Evolutionary conservation across 2,888 invertebrate species (phyloP).

Genomic region (Apoda limacodes): DNA sequence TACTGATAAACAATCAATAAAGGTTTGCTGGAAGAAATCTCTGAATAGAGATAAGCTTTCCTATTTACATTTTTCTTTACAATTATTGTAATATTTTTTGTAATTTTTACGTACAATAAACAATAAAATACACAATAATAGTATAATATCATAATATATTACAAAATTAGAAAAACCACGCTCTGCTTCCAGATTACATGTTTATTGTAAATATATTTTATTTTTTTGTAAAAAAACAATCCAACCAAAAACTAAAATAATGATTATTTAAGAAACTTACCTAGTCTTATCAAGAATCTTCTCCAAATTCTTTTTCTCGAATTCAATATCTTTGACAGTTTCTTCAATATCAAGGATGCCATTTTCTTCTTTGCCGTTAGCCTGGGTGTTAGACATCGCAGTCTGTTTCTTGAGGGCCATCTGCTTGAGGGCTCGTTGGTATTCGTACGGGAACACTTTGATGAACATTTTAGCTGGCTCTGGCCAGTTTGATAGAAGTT

Average conservation of each 20-base stretch:
- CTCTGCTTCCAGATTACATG: no score
- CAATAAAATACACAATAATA: no score
- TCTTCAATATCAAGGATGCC: conserved; percentile 88
- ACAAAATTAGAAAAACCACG: no score
- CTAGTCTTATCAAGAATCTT: conserved; percentile 84
- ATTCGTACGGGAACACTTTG: conserved; percentile 98
- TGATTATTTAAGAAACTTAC: no score
- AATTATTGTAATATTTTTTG: no score
- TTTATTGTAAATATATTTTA: no score
- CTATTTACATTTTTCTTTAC: no score
- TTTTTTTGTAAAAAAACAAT: neutral
- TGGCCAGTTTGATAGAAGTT: conserved; percentile 85
- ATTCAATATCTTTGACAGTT: conserved; percentile 79
- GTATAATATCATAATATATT: no score
- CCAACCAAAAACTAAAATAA: neutral
- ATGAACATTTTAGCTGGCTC: conserved; percentile 82
- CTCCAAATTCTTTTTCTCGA: conserved; percentile 85
- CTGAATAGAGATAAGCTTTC: no score
- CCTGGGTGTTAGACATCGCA: conserved; percentile 25
- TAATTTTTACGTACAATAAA: no score
- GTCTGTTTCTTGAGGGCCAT: conserved; percentile 53
- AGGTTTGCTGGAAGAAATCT: no score
- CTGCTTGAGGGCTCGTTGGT: conserved; percentile 88
- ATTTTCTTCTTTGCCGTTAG: conserved; percentile 43
- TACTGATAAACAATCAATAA: no score